These are phyloP conservation scores for Ia io DNA, from an alignment of 2,113 vertebrate genomes.

Conservation along the genomic window DNA sequence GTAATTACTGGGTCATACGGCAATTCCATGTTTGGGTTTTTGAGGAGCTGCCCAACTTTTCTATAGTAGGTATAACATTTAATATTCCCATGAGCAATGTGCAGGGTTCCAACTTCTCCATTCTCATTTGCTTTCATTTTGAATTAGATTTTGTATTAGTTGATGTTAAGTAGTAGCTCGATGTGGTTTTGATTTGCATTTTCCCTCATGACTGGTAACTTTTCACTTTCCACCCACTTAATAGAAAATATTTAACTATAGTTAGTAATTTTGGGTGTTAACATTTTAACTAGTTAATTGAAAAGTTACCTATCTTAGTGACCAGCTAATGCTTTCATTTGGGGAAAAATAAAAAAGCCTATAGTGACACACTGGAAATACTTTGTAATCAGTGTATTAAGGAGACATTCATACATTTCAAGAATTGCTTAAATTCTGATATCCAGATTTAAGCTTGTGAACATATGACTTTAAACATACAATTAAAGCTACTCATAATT, in stretches of 20 bases:
- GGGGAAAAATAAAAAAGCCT: conserved; percentile 48
- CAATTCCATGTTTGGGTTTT: not conserved
- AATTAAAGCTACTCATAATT: conserved; percentile 67
- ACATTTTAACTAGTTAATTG: not conserved
- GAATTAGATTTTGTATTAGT: not conserved
- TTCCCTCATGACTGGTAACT: not conserved
- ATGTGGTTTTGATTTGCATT: not conserved
- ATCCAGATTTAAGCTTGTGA: conserved; percentile 68
- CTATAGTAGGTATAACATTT: not conserved
- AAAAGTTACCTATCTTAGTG: not conserved
- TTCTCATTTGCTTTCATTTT: not conserved
- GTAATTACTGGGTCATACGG: not conserved
- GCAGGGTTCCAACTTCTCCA: not conserved
- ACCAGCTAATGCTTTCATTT: conserved; percentile 26
- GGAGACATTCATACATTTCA: conserved; percentile 70
- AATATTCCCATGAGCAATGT: not conserved
- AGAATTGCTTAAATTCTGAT: conserved; percentile 69
- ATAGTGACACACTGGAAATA: conserved; percentile 61
- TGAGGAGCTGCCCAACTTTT: not conserved
- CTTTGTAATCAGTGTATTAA: conserved; percentile 76
- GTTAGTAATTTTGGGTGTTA: not conserved
- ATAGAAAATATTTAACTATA: not conserved
- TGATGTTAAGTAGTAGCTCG: not conserved
- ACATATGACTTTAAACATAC: conserved; percentile 71
- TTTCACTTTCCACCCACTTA: not conserved